Evolutionary conservation across 2,797 vertebrate species (phyloP).

Genomic region (Selene dorsalis): DNA sequence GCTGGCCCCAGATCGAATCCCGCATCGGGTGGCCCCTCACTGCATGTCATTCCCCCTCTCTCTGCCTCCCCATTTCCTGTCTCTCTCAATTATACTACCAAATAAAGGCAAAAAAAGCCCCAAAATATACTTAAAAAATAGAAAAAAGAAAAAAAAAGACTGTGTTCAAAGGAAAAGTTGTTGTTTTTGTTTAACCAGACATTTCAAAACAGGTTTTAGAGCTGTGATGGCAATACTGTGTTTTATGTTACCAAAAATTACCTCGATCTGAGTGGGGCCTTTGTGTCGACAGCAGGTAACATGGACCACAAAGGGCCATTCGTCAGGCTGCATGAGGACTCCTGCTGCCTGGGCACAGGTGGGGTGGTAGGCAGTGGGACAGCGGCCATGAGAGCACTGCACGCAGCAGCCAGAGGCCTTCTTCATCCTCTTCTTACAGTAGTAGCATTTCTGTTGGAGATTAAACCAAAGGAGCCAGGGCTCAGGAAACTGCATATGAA

Average conservation of each 20-base stretch:
- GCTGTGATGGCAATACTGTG: too few species aligned
- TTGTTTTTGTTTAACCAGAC: too few species aligned
- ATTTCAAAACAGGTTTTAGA: too few species aligned
- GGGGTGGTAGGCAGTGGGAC: constrained; percentile 97
- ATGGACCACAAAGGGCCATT: constrained; percentile 96
- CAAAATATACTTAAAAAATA: too few species aligned
- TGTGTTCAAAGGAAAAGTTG: too few species aligned
- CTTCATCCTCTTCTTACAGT: constrained; percentile 94
- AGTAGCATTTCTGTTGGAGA: constrained; percentile 91
- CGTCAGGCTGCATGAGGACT: constrained; percentile 93
- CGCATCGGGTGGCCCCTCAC: too few species aligned
- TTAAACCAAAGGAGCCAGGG: neutral
- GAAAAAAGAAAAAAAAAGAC: too few species aligned
- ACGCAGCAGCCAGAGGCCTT: constrained; percentile 92
- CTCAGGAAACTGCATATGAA: neutral
- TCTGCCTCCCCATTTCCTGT: too few species aligned
- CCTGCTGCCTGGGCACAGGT: constrained; percentile 94
- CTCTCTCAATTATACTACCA: too few species aligned
- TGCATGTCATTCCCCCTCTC: too few species aligned
- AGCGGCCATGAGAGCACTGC: constrained; percentile 95
- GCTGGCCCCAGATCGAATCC: too few species aligned
- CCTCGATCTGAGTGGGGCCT: constrained; percentile 83
- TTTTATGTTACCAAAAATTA: constrained; percentile 44
- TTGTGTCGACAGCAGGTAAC: constrained; percentile 97
- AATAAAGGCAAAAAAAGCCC: too few species aligned